phyloP scores from a whole-genome alignment of 1,140 invertebrate genomes.

The Potamilus streckersoni region DNA sequence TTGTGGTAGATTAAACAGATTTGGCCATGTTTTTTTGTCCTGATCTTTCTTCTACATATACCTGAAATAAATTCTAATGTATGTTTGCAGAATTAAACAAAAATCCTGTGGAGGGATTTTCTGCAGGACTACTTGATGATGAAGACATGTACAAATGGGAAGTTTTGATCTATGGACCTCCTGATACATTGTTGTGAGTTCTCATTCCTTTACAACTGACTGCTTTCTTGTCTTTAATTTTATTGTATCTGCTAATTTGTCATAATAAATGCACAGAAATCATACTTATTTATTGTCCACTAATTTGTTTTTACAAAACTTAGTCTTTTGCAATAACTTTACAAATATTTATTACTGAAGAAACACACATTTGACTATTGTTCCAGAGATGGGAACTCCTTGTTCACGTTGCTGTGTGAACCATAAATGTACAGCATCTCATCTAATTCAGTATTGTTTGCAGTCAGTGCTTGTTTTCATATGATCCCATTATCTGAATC shows the following conservation, averaged over 20 bases:
- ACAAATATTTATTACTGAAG: not conserved
- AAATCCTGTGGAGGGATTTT: slow-evolving; percentile 99
- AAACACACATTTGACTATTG: no score
- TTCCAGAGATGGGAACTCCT: no score
- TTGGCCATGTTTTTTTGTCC: no score
- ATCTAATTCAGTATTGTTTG: no score
- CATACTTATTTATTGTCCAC: no score
- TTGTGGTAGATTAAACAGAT: no score
- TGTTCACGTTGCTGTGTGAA: no score
- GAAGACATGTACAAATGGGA: slow-evolving; percentile 99
- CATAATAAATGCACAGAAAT: not conserved
- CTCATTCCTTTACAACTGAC: not conserved
- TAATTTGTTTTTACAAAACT: not conserved
- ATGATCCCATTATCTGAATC: no score
- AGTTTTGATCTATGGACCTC: slow-evolving; percentile 98
- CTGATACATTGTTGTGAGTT: slow-evolving; percentile 96
- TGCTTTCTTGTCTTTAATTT: not conserved
- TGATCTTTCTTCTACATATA: no score
- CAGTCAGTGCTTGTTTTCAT: no score
- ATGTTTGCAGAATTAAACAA: slow-evolving; percentile 92
- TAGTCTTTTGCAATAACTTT: not conserved
- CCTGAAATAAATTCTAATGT: no score
- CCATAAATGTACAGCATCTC: no score
- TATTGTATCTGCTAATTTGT: not conserved
- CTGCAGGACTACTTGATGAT: slow-evolving; percentile 98